These are phyloP conservation scores for Tenebrio molitor DNA, from an alignment of 1,140 invertebrate genomes.

Conservation along the genomic window DNA sequence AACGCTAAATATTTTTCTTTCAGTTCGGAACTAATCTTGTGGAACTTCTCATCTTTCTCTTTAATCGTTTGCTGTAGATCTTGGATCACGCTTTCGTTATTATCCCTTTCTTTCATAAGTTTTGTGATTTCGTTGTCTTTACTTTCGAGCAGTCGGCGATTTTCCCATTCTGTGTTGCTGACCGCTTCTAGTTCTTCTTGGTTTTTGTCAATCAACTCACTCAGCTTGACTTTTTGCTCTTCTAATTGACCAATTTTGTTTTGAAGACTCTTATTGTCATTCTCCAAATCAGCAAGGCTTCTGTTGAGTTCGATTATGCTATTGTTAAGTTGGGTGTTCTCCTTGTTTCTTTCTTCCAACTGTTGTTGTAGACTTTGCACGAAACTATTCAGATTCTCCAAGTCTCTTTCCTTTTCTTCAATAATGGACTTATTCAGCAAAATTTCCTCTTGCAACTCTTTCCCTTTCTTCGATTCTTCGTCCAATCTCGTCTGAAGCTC, in stretches of 20 bases:
- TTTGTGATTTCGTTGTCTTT: slow-evolving; percentile 54
- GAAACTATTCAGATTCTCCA: slow-evolving; percentile 54
- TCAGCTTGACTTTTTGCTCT: slow-evolving; percentile 1
- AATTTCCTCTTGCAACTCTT: not conserved
- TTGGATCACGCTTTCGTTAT: slow-evolving; percentile 64
- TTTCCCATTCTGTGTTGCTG: slow-evolving; percentile 49
- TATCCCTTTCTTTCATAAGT: slow-evolving; percentile 58
- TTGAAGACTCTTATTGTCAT: slow-evolving; percentile 52
- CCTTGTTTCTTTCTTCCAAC: slow-evolving; percentile 54
- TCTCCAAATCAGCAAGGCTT: slow-evolving; percentile 57
- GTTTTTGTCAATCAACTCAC: slow-evolving; percentile 48
- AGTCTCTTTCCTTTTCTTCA: slow-evolving; percentile 66
- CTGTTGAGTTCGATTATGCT: slow-evolving; percentile 57
- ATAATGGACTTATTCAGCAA: slow-evolving; percentile 46
- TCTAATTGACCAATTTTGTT: slow-evolving; percentile 50
- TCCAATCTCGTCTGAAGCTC: no score
- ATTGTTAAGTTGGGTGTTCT: slow-evolving; percentile 54
- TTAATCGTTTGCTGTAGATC: slow-evolving; percentile 66
- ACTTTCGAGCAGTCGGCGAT: slow-evolving; percentile 50
- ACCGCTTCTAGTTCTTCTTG: slow-evolving; percentile 40
- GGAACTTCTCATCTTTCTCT: slow-evolving; percentile 71
- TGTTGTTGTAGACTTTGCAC: slow-evolving; percentile 56
- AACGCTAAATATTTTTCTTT: slow-evolving; percentile 65
- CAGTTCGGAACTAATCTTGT: slow-evolving; percentile 67
- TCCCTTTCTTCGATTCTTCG: slow-evolving; percentile 67